These are phyloP conservation scores for Spodoptera litura DNA, from an alignment of 1,140 invertebrate species.

Conservation along the genomic window DNA sequence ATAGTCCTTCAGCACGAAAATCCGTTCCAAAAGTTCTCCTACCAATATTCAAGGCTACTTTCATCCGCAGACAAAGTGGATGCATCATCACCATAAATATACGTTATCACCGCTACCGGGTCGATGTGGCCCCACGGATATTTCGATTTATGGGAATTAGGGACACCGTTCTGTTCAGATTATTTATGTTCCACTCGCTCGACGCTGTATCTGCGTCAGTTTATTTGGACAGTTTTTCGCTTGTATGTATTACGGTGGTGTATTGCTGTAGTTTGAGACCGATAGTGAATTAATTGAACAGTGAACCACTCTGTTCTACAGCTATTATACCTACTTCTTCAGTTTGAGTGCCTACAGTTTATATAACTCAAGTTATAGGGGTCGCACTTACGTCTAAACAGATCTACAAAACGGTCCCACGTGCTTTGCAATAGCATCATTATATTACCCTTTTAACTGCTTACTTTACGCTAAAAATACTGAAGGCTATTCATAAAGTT, in stretches of 20 bases:
- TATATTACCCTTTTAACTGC: too few relatives aligned
- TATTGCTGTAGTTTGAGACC: not conserved
- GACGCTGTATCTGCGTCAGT: conserved; percentile 31
- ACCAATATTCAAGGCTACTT: conserved; percentile 16
- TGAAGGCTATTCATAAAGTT: too few relatives aligned
- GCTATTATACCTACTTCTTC: too few relatives aligned
- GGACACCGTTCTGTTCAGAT: conserved; percentile 36
- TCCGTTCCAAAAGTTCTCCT: not conserved
- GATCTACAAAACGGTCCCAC: too few relatives aligned
- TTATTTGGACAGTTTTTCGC: conserved; percentile 36
- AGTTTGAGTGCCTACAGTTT: too few relatives aligned
- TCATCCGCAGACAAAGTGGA: conserved; percentile 39
- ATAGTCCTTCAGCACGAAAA: not conserved
- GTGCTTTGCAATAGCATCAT: too few relatives aligned
- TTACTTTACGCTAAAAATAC: too few relatives aligned
- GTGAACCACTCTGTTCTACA: too few relatives aligned
- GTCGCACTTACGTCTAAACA: too few relatives aligned
- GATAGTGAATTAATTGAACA: not conserved
- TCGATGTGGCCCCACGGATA: conserved; percentile 36
- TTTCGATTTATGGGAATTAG: conserved; percentile 43
- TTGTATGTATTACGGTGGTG: conserved; percentile 1
- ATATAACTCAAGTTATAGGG: too few relatives aligned
- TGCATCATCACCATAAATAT: conserved; percentile 41
- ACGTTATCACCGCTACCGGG: conserved; percentile 28
- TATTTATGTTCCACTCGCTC: conserved; percentile 35